Evolutionary conservation across 2,888 invertebrate genomes (phyloP).

Genomic region (Busseola fusca): DNA sequence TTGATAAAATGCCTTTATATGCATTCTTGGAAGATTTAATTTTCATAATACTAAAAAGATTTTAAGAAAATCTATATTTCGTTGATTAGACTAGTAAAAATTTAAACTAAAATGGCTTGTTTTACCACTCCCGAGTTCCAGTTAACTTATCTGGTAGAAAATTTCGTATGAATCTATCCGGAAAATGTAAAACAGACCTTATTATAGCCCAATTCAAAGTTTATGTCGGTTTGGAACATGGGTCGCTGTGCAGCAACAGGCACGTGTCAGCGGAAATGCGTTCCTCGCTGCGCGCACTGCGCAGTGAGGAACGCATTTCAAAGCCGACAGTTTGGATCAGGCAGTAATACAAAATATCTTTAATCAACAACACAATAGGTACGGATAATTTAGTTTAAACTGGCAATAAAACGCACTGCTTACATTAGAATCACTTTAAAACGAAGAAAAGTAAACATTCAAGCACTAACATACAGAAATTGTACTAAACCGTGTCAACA

Average conservation of each 20-base stretch:
- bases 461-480: constrained; percentile 27
- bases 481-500: constrained; percentile 28
- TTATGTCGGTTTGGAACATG: neutral
- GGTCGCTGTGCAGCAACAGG: neutral
- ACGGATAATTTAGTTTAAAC: constrained; percentile 42
- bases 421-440: constrained; percentile 27
- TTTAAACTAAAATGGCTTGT: constrained; percentile 36
- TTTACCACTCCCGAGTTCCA: constrained; percentile 7
- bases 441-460: constrained; percentile 21
- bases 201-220: neutral
- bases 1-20: constrained; percentile 45
- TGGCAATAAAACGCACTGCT: constrained; percentile 39
- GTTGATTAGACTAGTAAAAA: constrained; percentile 61
- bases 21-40: constrained; percentile 44
- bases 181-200: constrained; percentile 13
- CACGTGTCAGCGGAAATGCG: neutral
- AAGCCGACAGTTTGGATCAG: neutral
- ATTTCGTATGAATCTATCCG: neutral
- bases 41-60: constrained; percentile 48
- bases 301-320: neutral
- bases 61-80: constrained; percentile 57
- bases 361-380: constrained; percentile 50
- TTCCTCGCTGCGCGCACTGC: too few species aligned
- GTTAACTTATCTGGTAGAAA: neutral
- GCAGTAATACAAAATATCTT: constrained; percentile 31